Conservation (phyloP, 2,888 invertebrate species). For the Parthenolecanium corni region DNA sequence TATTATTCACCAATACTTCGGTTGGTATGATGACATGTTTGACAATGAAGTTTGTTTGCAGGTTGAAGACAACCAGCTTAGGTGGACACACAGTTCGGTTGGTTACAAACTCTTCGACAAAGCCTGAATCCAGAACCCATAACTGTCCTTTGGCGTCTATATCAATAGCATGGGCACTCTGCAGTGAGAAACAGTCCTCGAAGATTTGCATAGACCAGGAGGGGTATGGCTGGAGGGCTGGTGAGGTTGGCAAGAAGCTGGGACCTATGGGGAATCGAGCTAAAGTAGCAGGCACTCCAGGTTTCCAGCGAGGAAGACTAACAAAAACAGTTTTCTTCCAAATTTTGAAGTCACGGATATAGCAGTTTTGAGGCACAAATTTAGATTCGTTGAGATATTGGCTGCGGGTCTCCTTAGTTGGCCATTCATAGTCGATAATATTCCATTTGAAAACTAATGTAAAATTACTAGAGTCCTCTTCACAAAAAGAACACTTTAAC, state of each 20-base stretch:
- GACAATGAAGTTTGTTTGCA: conserved; percentile 35
- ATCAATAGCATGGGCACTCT: conserved; percentile 63
- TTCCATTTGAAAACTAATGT: conserved; percentile 62
- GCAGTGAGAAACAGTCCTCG: conserved; percentile 56
- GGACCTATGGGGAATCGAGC: background rate
- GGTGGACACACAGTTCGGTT: conserved; percentile 51
- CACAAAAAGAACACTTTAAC: conserved; percentile 8
- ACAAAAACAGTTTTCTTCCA: conserved; percentile 55
- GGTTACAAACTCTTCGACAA: conserved; percentile 38
- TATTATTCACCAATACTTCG: background rate
- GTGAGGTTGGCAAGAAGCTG: conserved; percentile 6
- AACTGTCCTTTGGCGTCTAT: conserved; percentile 56
- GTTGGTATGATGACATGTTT: background rate
- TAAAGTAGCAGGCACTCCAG: conserved; percentile 59
- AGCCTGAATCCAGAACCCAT: conserved; percentile 58
- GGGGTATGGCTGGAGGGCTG: conserved; percentile 52
- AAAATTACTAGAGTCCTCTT: conserved; percentile 38
- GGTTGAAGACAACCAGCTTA: conserved; percentile 54
- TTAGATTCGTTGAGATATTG: conserved; percentile 45
- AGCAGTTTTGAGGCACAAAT: conserved; percentile 55
- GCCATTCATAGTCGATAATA: conserved; percentile 57
- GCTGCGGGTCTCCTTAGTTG: conserved; percentile 45
- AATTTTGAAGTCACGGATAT: conserved; percentile 55
- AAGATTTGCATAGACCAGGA: conserved; percentile 57
- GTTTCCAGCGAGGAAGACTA: conserved; percentile 56